phyloP scores from a whole-genome alignment of 2,797 vertebrate genomes.

The Eptatretus atami region DNA sequence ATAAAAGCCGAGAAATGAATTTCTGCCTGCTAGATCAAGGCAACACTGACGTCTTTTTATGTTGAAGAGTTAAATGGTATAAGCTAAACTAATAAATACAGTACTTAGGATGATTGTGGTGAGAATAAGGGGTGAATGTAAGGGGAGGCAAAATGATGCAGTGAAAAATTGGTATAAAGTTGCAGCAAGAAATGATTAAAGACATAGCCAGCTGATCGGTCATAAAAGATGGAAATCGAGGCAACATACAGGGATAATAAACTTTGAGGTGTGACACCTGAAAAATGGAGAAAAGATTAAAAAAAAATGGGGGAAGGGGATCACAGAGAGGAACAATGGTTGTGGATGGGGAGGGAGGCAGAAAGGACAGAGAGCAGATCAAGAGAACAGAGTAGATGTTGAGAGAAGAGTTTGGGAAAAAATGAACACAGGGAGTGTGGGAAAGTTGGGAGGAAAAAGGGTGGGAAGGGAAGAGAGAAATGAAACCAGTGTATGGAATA shows the following conservation, averaged over 20 bases:
- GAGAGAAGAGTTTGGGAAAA: conserved; percentile 63
- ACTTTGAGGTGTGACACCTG: conserved; percentile 99
- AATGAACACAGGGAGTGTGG: conserved; percentile 57
- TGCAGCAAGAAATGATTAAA: conserved; percentile 27
- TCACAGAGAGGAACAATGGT: conserved; percentile 39
- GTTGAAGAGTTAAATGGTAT: too few species aligned
- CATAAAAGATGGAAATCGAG: conserved; percentile 60
- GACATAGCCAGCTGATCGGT: too few species aligned
- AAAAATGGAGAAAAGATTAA: conserved; percentile 36
- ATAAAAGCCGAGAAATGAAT: too few species aligned
- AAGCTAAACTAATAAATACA: too few species aligned
- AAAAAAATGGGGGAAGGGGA: conserved; percentile 43
- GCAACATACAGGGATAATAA: conserved; percentile 99
- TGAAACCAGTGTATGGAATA: conserved; percentile 12
- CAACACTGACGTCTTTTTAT: too few species aligned
- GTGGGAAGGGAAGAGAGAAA: conserved; percentile 9
- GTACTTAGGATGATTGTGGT: too few species aligned
- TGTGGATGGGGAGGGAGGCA: conserved; percentile 98
- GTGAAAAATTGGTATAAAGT: conserved; percentile 43
- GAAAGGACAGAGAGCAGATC: conserved; percentile 98
- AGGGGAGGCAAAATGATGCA: conserved; percentile 33
- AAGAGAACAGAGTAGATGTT: conserved; percentile 94
- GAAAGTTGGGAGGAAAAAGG: conserved; percentile 32
- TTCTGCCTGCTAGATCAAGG: too few species aligned
- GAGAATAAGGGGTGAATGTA: too few species aligned